These are phyloP conservation scores for Aratinga solstitialis DNA, from an alignment of 2,797 vertebrate genomes.

Conservation along the genomic window DNA sequence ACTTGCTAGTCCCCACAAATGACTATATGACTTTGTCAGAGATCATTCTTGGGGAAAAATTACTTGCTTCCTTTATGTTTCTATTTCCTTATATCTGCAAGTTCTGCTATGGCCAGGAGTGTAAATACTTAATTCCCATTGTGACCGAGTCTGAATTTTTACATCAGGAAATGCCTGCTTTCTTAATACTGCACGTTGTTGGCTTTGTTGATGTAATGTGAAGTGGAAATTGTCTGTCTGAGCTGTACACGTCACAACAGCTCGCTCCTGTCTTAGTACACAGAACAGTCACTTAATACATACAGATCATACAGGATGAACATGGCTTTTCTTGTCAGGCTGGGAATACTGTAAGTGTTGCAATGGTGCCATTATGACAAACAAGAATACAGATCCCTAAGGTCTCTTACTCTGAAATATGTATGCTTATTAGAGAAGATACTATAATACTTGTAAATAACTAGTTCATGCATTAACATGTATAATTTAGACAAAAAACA, in stretches of 20 bases:
- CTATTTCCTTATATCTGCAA: neutral
- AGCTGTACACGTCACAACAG: slow-evolving; percentile 11
- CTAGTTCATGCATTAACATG: slow-evolving; percentile 93
- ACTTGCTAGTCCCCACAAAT: neutral
- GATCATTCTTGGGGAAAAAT: neutral
- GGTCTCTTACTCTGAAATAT: slow-evolving; percentile 44
- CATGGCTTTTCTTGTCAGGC: slow-evolving; percentile 68
- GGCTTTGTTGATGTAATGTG: neutral
- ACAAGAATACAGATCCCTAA: slow-evolving; percentile 74
- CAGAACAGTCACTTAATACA: slow-evolving; percentile 72
- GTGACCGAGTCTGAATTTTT: neutral
- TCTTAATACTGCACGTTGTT: neutral
- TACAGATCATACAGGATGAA: slow-evolving; percentile 76
- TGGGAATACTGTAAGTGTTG: slow-evolving; percentile 64
- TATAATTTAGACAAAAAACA: slow-evolving; percentile 80
- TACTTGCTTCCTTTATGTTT: neutral
- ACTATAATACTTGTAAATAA: slow-evolving; percentile 54
- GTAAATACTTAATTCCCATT: neutral
- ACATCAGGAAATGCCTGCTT: neutral
- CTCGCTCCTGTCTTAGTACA: slow-evolving; percentile 51
- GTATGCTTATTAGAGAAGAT: slow-evolving; percentile 52
- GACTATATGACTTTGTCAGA: neutral
- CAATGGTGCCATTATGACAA: slow-evolving; percentile 74
- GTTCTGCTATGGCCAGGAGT: neutral
- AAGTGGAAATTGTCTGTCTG: slow-evolving; percentile 1